Evolutionary conservation across 1,140 invertebrate genomes (phyloP).

Genomic region (Microvelia longipes): DNA sequence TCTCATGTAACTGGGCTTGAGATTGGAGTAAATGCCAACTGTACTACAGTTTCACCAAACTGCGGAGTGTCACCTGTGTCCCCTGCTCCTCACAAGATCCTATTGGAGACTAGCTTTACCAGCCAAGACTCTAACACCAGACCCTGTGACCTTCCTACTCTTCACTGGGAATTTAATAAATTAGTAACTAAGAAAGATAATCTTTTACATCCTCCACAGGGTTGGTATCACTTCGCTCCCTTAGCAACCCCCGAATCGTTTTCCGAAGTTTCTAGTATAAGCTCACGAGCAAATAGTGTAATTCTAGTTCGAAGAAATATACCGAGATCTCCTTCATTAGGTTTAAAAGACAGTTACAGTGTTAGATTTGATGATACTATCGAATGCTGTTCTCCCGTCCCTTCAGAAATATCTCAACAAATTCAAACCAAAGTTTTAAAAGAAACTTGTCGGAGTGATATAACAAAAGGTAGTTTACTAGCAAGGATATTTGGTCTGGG

Average conservation of each 20-base stretch:
- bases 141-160: slow-evolving; percentile 8
- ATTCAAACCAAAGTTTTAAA: background rate
- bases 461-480: slow-evolving; percentile 2
- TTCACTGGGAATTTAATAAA: slow-evolving; percentile 27
- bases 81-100: slow-evolving; percentile 41
- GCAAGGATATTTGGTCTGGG: slow-evolving; percentile 1
- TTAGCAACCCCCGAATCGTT: slow-evolving; percentile 71
- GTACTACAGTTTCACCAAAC: background rate
- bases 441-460: background rate
- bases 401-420: background rate
- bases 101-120: slow-evolving; percentile 60
- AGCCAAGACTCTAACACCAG: slow-evolving; percentile 5
- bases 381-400: background rate
- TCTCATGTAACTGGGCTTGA: slow-evolving; percentile 6
- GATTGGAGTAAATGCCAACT: background rate
- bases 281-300: slow-evolving; percentile 25
- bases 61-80: slow-evolving; percentile 7
- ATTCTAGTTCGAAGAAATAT: background rate
- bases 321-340: background rate
- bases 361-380: slow-evolving; percentile 12
- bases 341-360: slow-evolving; percentile 12
- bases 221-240: slow-evolving; percentile 54
- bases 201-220: slow-evolving; percentile 35
- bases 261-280: slow-evolving; percentile 58
- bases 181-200: slow-evolving; percentile 26